These are phyloP conservation scores for Diplolepis rosae DNA, from an alignment of 2,888 invertebrate species.

Conservation along the genomic window DNA sequence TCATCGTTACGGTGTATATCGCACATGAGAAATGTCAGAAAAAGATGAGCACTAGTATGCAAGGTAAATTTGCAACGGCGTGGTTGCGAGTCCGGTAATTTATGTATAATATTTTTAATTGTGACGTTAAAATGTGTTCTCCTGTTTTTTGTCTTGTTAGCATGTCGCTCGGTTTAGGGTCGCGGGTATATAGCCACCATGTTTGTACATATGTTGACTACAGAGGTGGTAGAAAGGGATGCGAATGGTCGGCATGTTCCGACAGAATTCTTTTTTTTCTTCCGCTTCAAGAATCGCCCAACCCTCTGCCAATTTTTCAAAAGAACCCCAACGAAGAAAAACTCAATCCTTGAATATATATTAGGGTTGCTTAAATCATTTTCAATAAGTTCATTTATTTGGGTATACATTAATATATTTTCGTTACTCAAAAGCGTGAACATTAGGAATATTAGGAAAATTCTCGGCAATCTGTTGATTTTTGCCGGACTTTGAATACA, in stretches of 20 bases:
- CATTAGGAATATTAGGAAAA: too few species aligned
- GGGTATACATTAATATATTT: too few species aligned
- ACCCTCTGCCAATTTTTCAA: slow-evolving; percentile 47
- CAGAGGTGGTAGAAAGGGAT: slow-evolving; percentile 44
- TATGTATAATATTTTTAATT: slow-evolving; percentile 74
- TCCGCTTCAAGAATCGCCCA: slow-evolving; percentile 70
- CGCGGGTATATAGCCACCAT: slow-evolving; percentile 45
- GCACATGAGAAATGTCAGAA: slow-evolving; percentile 57
- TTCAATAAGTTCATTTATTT: too few species aligned
- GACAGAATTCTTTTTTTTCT: slow-evolving; percentile 70
- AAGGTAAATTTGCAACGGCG: slow-evolving; percentile 46
- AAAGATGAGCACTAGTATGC: slow-evolving; percentile 63
- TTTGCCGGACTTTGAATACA: too few species aligned
- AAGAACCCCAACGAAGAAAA: slow-evolving; percentile 38
- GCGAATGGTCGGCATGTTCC: slow-evolving; percentile 55
- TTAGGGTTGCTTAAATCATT: too few species aligned
- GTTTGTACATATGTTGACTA: slow-evolving; percentile 38
- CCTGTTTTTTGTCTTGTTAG: slow-evolving; percentile 67
- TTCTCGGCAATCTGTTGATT: too few species aligned
- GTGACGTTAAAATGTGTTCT: slow-evolving; percentile 73
- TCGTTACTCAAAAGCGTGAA: too few species aligned
- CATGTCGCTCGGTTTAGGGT: slow-evolving; percentile 56
- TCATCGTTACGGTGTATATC: slow-evolving; percentile 41
- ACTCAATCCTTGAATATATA: background rate
- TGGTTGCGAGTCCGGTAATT: slow-evolving; percentile 59